Evolutionary conservation across 2,888 invertebrate genomes (phyloP), one percentile per base, ranked within the genome.

Genomic region (Eucera pruinosa): DNA sequence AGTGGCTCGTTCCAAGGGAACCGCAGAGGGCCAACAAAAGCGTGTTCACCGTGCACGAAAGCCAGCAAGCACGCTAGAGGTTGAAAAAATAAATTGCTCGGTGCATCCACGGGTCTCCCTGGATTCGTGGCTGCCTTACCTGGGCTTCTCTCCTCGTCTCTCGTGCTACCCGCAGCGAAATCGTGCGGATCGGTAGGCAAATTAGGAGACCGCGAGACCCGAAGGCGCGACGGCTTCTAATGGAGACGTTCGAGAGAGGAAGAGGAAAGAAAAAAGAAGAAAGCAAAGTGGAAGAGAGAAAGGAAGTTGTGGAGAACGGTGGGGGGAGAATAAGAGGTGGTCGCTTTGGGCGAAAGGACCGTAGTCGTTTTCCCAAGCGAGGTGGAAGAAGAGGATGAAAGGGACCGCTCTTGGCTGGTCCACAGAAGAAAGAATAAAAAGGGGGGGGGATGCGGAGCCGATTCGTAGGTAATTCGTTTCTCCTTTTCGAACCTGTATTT

Each of bases 381-480:
- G 78, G 80, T 85, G 75, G 84, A 82, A 81, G 85, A 85, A 69
- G 72, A 78, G 82, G 80, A 86, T 87, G 84, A 87, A 87, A 87
- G 87, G 70, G 41, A 61, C 87, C 87, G 87, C 85, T 69, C 64
- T 45, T 43, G 41, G 48, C 43, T 66, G 66, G 52, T 61, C 72
- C 50, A 72, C 65, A 58, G 48, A 54, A 39, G 73, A 72, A 62
- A 55, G 70, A 64, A 67, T 67, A 74, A 71, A 67, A 55, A 65
- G 45, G 54, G 39, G n/a, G 62, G 45, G 54, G 62, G 48, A 61
- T 54, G 64, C 65, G 64, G 57, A 71, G 77, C 77, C 76, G 84
- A 85, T 78, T 85, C 84, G 77, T 85, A 83, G 80, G 85, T 86
- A 84, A 88, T 86, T 86, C 81, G 82, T 84, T 86, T 88, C 86